Base-by-base conservation (phyloP, 2,797 vertebrate species). In the Pseudochirops corinnae region DNA sequence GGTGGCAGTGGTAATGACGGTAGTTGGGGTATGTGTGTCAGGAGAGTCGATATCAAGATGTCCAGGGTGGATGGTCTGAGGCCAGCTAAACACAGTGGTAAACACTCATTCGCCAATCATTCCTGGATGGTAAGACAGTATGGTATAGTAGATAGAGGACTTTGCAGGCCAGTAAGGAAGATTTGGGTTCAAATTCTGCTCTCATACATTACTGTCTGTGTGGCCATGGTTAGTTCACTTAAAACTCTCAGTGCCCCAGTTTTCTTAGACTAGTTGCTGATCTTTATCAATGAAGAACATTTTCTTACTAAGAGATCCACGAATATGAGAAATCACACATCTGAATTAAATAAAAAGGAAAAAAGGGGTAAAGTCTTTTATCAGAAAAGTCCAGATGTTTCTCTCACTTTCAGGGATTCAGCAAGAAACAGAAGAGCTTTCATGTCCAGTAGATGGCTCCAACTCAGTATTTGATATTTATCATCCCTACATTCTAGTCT, bases 391-490 rank as follows among this genome's bases (percentile, higher is more conserved):
- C 31, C 1, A 92, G 93, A 62, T 91, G 87, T 62, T 91, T 31
- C 33, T 82, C 4, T 94, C 13, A 95, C 2, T 94, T 90, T 11
- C 31, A 82, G n/a, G 82, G 74, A 93, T 92, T 96, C 39, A 46
- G 90, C 67, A 92, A 93, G 56, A 96, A 91, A 55, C 50, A 57
- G 55, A 31, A 94, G 90, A 94, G 60, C 53, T 90, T 90, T 90
- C 93, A 90, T 90, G 46, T 67, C 67, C 90, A 10, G 67, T 95
- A 91, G 82, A 11, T 92, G 33, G 91, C 58, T 90, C 57, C 55
- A 96, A 92, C 93, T 62, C 28, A 56, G 33, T 93, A 95, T 91
- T 96, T 55, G 57, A 95, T n/a, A 94, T n/a, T 67, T 67, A 67
- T 67, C 28, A 60, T 60, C 11, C 29, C 29, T 60, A 31, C 4